Conservation (phyloP, 2,888 invertebrate species). For the Cataglyphis altisquamis region DNA sequence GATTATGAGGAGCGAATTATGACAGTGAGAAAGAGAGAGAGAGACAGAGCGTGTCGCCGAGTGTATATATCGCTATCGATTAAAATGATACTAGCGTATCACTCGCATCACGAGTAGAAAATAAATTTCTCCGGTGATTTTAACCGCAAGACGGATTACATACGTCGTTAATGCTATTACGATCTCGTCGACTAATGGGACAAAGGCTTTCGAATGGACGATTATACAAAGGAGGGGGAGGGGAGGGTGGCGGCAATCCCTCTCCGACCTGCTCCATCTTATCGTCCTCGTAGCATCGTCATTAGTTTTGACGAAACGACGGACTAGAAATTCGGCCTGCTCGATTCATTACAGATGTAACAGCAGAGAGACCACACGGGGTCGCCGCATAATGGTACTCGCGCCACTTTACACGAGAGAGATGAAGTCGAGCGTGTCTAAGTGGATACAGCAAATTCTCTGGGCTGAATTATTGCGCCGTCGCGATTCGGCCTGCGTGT, state of each 20-base stretch:
- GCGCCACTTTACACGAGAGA: slow-evolving; percentile 40
- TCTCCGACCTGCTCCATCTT: neutral
- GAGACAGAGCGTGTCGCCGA: neutral
- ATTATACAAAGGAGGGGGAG: neutral
- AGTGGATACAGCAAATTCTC: slow-evolving; percentile 43
- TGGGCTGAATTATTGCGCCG: slow-evolving; percentile 37
- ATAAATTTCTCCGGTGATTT: neutral
- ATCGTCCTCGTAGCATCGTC: slow-evolving; percentile 6
- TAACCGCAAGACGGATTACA: neutral
- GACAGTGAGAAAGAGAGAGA: neutral
- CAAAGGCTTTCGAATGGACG: neutral
- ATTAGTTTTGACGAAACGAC: slow-evolving; percentile 45
- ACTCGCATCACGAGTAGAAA: neutral
- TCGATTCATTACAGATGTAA: slow-evolving; percentile 54
- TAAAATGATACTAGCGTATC: slow-evolving; percentile 1
- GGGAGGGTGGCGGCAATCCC: neutral
- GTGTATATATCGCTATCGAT: slow-evolving; percentile 23
- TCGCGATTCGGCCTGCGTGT: neutral
- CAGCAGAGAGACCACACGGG: slow-evolving; percentile 31
- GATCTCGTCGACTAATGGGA: slow-evolving; percentile 1
- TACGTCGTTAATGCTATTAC: neutral
- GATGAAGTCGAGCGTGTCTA: slow-evolving; percentile 32
- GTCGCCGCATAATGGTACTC: slow-evolving; percentile 47
- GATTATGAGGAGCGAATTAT: slow-evolving; percentile 12
- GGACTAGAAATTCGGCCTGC: slow-evolving; percentile 34